Base-by-base conservation (phyloP, 2,888 invertebrate genomes). In the Ischnus inquisitorius region DNA sequence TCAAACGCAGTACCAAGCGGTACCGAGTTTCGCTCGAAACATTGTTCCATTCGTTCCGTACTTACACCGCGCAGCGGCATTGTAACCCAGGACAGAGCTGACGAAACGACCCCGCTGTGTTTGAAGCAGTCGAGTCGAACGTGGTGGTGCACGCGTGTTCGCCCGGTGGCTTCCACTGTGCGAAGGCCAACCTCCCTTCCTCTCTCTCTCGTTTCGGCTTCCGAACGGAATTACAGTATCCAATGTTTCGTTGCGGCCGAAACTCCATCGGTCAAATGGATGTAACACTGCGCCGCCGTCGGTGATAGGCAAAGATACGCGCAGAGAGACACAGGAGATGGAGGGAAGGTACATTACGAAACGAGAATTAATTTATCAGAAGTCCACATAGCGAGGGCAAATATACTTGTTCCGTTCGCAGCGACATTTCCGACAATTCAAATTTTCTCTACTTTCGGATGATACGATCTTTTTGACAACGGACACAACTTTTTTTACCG, bases 221-320 rank as follows among this genome's bases (percentile, higher is more conserved):
- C 77, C 77, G 64, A 74, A 69, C 57, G 71, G 76, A 86, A 86
- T 83, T 85, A 84, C 83, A 79, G 83, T 75, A 80, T 85, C 84
- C 82, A 85, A 87, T 85, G 79, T 88, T 87, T 86, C 86, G 85
- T 87, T 88, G 85, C 76, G 86, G 86, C 86, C 79, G 83, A 87
- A 86, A 85, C 85, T 85, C 86, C 87, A 89, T 88, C 87, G 88
- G 88, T 88, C 87, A 88, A 88, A 89, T 89, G 86, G 87, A 88
- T 34, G 34, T 34, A 34, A 34, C 34, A 34, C 34, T 34, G 65
- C 65, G 78, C 69, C 69, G 16, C 72, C 25, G 69, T 51, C n/a
- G 71, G 71, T 79, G 79, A 79, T 71, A 79, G 51, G 79, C 43
- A 62, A 75, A 43, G 34, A 34, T 34, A 34, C 34, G 48, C 12